A percentile compares a stretch with the other conserved stretches of the same genome.
Conservation (phyloP, 1,140 invertebrate genomes). For the Zaprionus inermis region DNA sequence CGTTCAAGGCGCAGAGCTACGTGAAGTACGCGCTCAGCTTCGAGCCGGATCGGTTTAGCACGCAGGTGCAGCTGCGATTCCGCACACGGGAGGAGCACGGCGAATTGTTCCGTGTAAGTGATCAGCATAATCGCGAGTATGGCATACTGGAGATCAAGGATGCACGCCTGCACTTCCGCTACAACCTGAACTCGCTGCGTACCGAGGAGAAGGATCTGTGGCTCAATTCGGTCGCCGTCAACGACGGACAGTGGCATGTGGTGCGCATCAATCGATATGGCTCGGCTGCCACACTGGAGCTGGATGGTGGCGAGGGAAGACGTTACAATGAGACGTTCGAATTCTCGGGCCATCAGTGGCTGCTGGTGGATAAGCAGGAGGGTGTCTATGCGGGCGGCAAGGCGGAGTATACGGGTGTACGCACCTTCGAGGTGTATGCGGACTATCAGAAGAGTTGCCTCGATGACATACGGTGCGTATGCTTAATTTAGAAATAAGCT, state of each 20-base stretch:
- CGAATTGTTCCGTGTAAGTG: constrained; percentile 95
- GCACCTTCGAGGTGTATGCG: constrained; percentile 97
- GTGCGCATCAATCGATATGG: constrained; percentile 95
- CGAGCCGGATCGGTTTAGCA: constrained; percentile 95
- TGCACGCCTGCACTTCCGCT: constrained; percentile 94
- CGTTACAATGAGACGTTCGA: constrained; percentile 97
- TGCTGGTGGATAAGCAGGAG: constrained; percentile 96
- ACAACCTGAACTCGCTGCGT: constrained; percentile 95
- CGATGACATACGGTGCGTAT: constrained; percentile 88
- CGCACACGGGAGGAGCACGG: constrained; percentile 96
- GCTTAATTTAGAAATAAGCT: neutral
- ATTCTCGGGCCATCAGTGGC: constrained; percentile 95
- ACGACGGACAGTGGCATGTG: constrained; percentile 99
- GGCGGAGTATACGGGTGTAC: constrained; percentile 96
- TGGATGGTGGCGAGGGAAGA: constrained; percentile 97
- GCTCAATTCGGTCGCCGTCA: constrained; percentile 94
- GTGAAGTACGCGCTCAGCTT: constrained; percentile 98
- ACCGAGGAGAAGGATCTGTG: constrained; percentile 95
- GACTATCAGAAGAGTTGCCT: constrained; percentile 94
- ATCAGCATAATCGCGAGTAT: constrained; percentile 97
- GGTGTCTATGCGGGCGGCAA: constrained; percentile 97
- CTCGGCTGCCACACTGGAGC: constrained; percentile 95
- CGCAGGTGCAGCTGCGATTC: constrained; percentile 96
- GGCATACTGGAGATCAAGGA: constrained; percentile 97
- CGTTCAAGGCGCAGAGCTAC: constrained; percentile 95